phyloP scores from a whole-genome alignment of 2,113 vertebrate genomes.

The Chlorocebus sabaeus region DNA sequence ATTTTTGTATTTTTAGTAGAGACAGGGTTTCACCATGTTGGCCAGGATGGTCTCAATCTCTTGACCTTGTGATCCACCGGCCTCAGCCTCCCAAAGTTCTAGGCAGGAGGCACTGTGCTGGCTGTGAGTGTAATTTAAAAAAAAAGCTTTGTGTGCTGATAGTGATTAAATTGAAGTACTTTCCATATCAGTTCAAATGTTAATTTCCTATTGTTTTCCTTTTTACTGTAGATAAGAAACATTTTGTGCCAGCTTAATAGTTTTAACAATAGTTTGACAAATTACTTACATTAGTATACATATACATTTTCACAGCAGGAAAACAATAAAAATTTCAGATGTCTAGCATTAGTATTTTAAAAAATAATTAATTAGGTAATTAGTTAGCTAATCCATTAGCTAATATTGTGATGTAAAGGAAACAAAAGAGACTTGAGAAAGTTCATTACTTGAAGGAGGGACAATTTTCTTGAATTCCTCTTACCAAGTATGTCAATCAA shows the following conservation, averaged over 20 bases:
- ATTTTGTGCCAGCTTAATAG: background rate
- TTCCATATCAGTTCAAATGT: background rate
- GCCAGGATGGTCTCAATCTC: no score
- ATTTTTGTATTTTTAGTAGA: no score
- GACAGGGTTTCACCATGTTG: no score
- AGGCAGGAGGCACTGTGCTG: no score
- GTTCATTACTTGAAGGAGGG: background rate
- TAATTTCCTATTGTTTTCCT: background rate
- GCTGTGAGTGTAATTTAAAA: background rate
- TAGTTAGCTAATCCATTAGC: background rate
- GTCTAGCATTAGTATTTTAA: background rate
- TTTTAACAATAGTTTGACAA: slow-evolving; percentile 17
- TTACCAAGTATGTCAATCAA: background rate
- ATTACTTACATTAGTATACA: background rate
- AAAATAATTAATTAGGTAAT: background rate
- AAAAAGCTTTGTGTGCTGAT: background rate
- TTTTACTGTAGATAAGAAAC: background rate
- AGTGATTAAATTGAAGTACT: background rate
- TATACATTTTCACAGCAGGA: background rate
- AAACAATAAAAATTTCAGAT: background rate
- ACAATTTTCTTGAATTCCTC: background rate
- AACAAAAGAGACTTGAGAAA: background rate
- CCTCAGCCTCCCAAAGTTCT: no score
- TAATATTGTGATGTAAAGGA: background rate
- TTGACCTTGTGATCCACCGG: no score